Evolutionary conservation across 2,888 invertebrate genomes (phyloP), one percentile per base, ranked within the genome.

Genomic region (Eupelmus urozonus): DNA sequence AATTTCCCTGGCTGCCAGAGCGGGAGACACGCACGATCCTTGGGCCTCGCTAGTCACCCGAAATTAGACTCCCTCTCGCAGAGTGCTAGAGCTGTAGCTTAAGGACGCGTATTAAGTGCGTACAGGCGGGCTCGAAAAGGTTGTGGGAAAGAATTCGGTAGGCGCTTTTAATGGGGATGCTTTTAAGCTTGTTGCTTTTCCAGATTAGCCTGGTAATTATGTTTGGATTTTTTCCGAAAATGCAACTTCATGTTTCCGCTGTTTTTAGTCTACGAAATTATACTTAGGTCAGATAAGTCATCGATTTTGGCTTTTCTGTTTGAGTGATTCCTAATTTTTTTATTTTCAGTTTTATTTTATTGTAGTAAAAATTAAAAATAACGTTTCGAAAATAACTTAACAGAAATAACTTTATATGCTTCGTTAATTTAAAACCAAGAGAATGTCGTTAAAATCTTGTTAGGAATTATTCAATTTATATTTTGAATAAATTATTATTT

Each of bases 31-130:
- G n/a, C 60, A 49, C 66, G 76, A 76, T 55, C 40, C 45, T 60
- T 51, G 5, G 9, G 53, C 11, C 59, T 49, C 49, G 27, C 45
- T 69, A 7, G 73, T 72, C 76, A 63, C 55, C 72, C 51, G 59
- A 79, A 76, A 79, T 79, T 79, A 79, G 76, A 69, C 73, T 76
- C 76, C 75, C n/a, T 51, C 5, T 34, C 65, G 34, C n/a, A 13
- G 42, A n/a, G 20, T n/a, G n/a, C 60, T 5, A 23, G 20, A 51
- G 25, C n/a, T 49, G 18, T 63, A 72, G 49, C 67, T 60, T 45
- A 42, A 75, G 40, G 67, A 67, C 51, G 53, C n/a, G n/a, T n/a
- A 45, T 78, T 70, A 71, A 79, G 65, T 66, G 65, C 57, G 60
- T 66, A 71, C 66, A 70, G 69, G 55, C 45, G 18, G 40, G 23